These are phyloP conservation scores for Bombus waltoni DNA, from an alignment of 1,140 invertebrate genomes.

Conservation along the genomic window DNA sequence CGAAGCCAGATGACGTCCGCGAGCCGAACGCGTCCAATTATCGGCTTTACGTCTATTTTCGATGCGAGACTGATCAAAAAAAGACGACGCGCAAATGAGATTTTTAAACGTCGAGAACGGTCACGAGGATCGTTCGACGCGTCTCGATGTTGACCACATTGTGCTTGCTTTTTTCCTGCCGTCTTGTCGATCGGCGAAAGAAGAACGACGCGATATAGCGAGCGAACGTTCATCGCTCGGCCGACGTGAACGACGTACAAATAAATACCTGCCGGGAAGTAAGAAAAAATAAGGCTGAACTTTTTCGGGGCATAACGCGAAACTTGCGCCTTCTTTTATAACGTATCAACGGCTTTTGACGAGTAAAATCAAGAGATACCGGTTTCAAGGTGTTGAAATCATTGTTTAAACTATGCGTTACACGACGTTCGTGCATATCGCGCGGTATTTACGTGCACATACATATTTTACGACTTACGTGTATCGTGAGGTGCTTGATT, in stretches of 20 bases:
- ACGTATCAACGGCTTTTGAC: not conserved
- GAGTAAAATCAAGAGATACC: not conserved
- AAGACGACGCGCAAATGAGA: not conserved
- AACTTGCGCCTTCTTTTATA: not conserved
- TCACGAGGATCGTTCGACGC: not conserved
- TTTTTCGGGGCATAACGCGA: not conserved
- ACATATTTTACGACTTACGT: too few species aligned
- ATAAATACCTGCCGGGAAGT: not conserved
- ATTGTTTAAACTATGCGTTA: too few species aligned
- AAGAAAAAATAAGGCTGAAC: not conserved
- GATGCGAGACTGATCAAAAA: not conserved
- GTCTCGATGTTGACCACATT: not conserved
- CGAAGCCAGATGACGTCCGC: not conserved
- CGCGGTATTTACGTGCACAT: too few species aligned
- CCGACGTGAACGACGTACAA: too few species aligned
- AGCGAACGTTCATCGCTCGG: not conserved
- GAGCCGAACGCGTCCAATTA: not conserved
- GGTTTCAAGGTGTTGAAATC: too few species aligned
- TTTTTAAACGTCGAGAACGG: not conserved
- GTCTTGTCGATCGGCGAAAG: not conserved
- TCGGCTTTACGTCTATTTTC: slow-evolving; percentile 1
- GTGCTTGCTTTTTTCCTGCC: not conserved
- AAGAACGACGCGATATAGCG: not conserved
- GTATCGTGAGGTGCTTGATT: too few species aligned
- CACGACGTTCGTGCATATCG: too few species aligned